These are phyloP conservation scores for Pelosia muscerda DNA, from an alignment of 2,888 invertebrate genomes.

Conservation along the genomic window DNA sequence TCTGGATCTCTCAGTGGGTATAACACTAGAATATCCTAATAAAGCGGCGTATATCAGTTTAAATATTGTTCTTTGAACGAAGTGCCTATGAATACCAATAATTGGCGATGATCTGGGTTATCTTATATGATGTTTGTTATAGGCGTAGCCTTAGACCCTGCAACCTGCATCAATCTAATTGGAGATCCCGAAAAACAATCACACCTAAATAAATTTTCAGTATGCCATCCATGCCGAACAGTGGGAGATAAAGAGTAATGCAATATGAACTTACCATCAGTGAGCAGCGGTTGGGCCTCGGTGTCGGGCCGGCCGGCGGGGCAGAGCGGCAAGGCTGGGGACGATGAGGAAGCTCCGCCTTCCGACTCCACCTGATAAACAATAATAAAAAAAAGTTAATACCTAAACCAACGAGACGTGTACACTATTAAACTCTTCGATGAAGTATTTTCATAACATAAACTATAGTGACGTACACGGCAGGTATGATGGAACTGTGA, in stretches of 20 bases:
- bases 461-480: too few species aligned
- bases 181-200: too few species aligned
- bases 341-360: slow-evolving; percentile 61
- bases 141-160: too few species aligned
- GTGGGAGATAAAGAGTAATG: not conserved
- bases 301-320: slow-evolving; percentile 74
- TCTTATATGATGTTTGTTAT: too few species aligned
- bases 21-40: not conserved
- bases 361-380: slow-evolving; percentile 72
- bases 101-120: too few species aligned
- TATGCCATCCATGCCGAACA: not conserved
- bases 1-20: not conserved
- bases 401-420: not conserved
- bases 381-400: not conserved
- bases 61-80: too few species aligned
- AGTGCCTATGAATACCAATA: too few species aligned
- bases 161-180: too few species aligned
- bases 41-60: too few species aligned
- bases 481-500: too few species aligned
- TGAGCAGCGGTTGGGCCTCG: slow-evolving; percentile 71
- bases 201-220: not conserved
- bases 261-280: slow-evolving; percentile 65
- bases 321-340: slow-evolving; percentile 75
- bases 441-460: not conserved
- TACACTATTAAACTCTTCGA: not conserved